phyloP scores from a whole-genome alignment of 2,888 invertebrate species.

The Choristoneura rosaceana region DNA sequence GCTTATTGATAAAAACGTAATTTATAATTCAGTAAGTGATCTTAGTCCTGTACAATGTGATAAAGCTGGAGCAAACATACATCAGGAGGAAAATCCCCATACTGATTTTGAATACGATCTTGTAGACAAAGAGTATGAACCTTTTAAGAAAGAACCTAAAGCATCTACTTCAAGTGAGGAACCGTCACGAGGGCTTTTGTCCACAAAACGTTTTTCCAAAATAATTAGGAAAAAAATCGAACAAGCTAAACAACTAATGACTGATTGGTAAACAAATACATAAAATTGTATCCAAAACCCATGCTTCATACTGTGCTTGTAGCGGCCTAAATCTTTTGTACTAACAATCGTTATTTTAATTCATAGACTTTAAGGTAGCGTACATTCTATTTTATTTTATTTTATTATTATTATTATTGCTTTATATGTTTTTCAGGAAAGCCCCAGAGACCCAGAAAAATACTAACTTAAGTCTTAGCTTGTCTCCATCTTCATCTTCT shows the following conservation, averaged over 20 bases:
- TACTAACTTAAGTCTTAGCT: conserved; percentile 77
- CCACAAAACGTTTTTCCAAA: conserved; percentile 34
- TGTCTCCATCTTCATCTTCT: conserved; percentile 76
- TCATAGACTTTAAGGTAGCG: conserved; percentile 51
- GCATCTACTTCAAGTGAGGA: conserved; percentile 14
- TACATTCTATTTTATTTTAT: conserved; percentile 43
- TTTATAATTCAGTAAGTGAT: conserved; percentile 26
- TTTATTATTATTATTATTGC: conserved; percentile 66
- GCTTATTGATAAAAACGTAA: conserved; percentile 35
- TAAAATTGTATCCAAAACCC: neutral
- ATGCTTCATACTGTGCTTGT: conserved; percentile 38
- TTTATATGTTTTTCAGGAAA: conserved; percentile 83
- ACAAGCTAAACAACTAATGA: conserved; percentile 60
- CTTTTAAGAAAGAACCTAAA: conserved; percentile 41
- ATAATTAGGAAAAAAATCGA: conserved; percentile 61
- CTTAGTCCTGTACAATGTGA: neutral
- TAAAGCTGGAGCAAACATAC: neutral
- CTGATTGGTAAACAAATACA: conserved; percentile 55
- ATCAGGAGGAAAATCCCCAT: neutral
- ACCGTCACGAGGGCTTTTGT: conserved; percentile 6
- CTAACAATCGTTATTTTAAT: conserved; percentile 48
- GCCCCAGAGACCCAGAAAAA: conserved; percentile 81
- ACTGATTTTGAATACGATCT: conserved; percentile 21
- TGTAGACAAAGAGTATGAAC: conserved; percentile 45
- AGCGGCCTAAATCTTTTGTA: conserved; percentile 52